Base-by-base conservation (phyloP, 1,140 invertebrate genomes). In the Polyergus mexicanus region DNA sequence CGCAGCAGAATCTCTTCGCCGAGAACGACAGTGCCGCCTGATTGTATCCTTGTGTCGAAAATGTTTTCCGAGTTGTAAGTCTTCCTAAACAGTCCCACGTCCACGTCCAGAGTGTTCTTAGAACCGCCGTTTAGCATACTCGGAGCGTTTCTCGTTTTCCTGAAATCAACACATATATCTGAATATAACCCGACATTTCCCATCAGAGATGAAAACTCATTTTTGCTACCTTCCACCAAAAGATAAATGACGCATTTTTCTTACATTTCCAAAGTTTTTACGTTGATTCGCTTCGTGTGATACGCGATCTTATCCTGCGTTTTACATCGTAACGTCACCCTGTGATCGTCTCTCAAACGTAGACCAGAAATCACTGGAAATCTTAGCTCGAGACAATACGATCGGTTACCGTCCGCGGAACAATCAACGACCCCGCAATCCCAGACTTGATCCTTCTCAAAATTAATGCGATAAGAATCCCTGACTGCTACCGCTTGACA, bases 1-100 rank as follows among this genome's bases (percentile, higher is more conserved):
- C 96, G 93, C n/a, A 97, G 92, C 72, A 97, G 89, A 19, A 97
- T 91, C 76, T 97, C 96, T 91, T 97, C 97, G 10, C 97, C 97
- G n/a, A 97, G 91, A 58, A 96, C 92, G 13, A 97, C 96, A 11
- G 95, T 94, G 10, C 95, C 96, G 54, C 96, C 96, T 3, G 95
- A 90, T 83, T 96, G 95, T 72, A 97, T 94, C 75, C 95, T 94
- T 5, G 95, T 92, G 56, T 96, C 95, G 89, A 96, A 97, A 58
- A 94, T 85, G 75, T 94, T 91, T n/a, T 95, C 93, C 6, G 93
- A 93, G 1, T 95, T 94, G 28, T 93, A 92, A 5, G 93, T 93
- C 86, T 95, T 96, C 58, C 96, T 91, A 88, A 96, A 96, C 0
- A 97, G 92, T 54, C 95, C 95, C 10, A 97, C 94, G 65, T 96